Percentiles rank a stretch among this genome's conserved stretches.
These are phyloP conservation scores for Drosophila mayaguana DNA, from an alignment of 2,888 invertebrate species.

Conservation along the genomic window DNA sequence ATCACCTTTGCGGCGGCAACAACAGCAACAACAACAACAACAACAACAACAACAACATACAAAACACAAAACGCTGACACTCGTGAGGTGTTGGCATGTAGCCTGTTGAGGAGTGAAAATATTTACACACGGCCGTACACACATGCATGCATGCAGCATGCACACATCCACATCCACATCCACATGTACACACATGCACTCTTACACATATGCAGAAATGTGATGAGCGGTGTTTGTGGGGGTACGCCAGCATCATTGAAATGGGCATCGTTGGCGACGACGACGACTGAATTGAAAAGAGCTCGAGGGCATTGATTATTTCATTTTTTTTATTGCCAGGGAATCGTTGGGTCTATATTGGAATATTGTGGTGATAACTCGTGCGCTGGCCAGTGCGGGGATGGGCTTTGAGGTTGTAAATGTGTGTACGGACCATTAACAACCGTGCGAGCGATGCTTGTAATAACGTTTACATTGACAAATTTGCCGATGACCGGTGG, in stretches of 20 bases:
- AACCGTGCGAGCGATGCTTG: slow-evolving; percentile 54
- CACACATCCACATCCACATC: slow-evolving; percentile 21
- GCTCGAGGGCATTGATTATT: slow-evolving; percentile 50
- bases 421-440: slow-evolving; percentile 60
- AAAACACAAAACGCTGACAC: slow-evolving; percentile 43
- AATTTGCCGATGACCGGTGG: slow-evolving; percentile 62
- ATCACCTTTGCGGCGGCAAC: slow-evolving; percentile 61
- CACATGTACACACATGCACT: not conserved
- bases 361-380: slow-evolving; percentile 42
- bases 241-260: slow-evolving; percentile 48
- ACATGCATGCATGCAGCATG: slow-evolving; percentile 18
- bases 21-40: slow-evolving; percentile 25
- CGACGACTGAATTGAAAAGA: slow-evolving; percentile 65
- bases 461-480: slow-evolving; percentile 74
- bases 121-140: slow-evolving; percentile 49
- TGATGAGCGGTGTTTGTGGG: slow-evolving; percentile 6
- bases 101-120: slow-evolving; percentile 53
- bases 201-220: slow-evolving; percentile 1
- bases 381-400: slow-evolving; percentile 14
- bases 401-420: slow-evolving; percentile 2
- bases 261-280: slow-evolving; percentile 33
- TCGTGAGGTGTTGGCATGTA: slow-evolving; percentile 55
- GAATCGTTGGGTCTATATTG: slow-evolving; percentile 31
- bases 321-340: slow-evolving; percentile 12
- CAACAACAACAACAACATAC: slow-evolving; percentile 22